Evolutionary conservation across 1,140 invertebrate genomes (phyloP), one percentile per base, ranked within the genome.

Genomic region (Argopecten irradians): DNA sequence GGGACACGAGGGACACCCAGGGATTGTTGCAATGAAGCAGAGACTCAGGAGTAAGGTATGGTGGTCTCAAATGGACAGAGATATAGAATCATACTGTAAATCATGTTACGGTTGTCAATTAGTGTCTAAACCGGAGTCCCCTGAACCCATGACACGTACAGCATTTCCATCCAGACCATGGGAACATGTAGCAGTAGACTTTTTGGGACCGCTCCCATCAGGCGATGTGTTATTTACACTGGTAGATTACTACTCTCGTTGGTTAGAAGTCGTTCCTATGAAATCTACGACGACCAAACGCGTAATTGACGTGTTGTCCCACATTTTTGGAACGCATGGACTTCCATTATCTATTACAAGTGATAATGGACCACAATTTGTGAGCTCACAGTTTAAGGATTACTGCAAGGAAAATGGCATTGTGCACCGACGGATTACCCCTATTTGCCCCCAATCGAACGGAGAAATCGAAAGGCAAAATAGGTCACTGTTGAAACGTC

Each of bases 401-500:
- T 91, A 84, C 83, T 34, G 86, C 34, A 8, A 86, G 36, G 43
- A 90, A 14, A 84, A 90, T 82, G 86, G 87, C 19, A 92, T 92
- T 39, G 14, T 84, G 11, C 90, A 92, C 84, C 9, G 36, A 34
- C 39, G 41, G 33, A 90, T 71, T 11, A 92, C 89, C 41, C 88
- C 89, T 2, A 55, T 90, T 9, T 91, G 86, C 86, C 91, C 92
- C 11, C 89, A 92, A 84, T 87, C 89, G 1, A 93, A 93, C 86
- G 91, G 93, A 0, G 90, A 92, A 86, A 86, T 92, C n/a, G 91
- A 92, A 87, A 32, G 93, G 33, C 88, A 91, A 83, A 93, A 93
- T 89, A 22, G 85, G 34, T 90, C 91, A 39, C 16, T 93, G 0
- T 33, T 92, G 35, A 93, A 93, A 86, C 1, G 83, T 16, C 82